Conservation (phyloP, 1,140 invertebrate species). For the Drosophila kurseongensis region DNA sequence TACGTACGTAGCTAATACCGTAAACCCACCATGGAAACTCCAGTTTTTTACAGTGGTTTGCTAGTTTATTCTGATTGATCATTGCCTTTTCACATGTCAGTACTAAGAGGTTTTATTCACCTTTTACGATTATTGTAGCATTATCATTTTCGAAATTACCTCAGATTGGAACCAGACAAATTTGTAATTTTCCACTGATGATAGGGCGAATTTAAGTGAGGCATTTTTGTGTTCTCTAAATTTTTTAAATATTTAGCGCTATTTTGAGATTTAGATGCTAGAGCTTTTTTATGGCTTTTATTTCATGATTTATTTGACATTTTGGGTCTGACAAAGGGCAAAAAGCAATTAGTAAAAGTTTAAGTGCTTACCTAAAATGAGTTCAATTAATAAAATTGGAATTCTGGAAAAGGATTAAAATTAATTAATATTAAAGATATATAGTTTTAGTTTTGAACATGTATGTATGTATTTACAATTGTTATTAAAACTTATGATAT, state of each 20-base stretch:
- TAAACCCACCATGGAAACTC: not conserved
- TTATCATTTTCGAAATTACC: conserved; percentile 1
- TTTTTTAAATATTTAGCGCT: not conserved
- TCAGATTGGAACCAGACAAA: conserved; percentile 1
- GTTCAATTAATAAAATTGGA: too few species aligned
- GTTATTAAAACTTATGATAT: too few species aligned
- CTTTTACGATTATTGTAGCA: not conserved
- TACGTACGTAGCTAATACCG: not conserved
- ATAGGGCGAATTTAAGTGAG: not conserved
- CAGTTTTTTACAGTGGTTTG: conserved; percentile 4
- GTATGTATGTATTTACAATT: too few species aligned
- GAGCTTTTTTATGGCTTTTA: not conserved
- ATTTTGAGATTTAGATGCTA: conserved; percentile 1
- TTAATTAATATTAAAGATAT: too few species aligned
- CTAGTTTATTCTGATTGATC: not conserved
- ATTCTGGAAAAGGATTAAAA: too few species aligned
- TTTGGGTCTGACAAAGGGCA: not conserved
- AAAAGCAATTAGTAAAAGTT: too few species aligned
- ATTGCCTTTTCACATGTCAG: not conserved
- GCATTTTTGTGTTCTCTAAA: conserved; percentile 1
- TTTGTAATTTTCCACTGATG: conserved; percentile 18
- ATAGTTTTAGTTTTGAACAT: too few species aligned
- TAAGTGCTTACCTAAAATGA: too few species aligned
- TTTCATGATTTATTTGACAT: conserved; percentile 3
- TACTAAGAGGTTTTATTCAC: not conserved